Evolutionary conservation across 2,113 vertebrate species (phyloP).

Genomic region (Oriolus oriolus): DNA sequence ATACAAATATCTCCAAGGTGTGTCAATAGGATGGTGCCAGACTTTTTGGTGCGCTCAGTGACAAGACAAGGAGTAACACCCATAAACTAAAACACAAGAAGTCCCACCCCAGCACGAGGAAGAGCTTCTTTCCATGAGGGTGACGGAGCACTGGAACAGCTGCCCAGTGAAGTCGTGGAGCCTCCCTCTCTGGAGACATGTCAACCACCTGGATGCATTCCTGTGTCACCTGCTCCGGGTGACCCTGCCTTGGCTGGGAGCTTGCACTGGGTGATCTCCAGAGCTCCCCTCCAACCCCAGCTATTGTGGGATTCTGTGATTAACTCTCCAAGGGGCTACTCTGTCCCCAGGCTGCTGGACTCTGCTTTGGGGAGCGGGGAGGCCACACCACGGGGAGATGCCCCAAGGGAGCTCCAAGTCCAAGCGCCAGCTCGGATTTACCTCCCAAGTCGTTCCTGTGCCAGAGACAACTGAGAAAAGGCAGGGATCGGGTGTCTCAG

Average conservation of each 20-base stretch:
- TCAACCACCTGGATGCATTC: too few species aligned
- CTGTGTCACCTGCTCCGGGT: background rate
- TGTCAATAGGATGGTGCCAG: background rate
- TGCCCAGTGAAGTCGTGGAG: background rate
- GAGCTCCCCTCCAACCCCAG: background rate
- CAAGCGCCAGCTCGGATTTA: background rate
- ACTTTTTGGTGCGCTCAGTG: background rate
- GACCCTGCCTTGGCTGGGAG: background rate
- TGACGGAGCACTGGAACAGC: background rate
- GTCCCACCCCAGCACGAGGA: background rate
- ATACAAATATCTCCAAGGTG: background rate
- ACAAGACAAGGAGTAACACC: background rate
- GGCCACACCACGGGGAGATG: background rate
- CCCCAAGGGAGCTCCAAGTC: background rate
- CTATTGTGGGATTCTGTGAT: too few species aligned
- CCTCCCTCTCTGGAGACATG: background rate
- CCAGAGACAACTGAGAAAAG: background rate
- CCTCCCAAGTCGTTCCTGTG: background rate
- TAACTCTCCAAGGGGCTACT: background rate
- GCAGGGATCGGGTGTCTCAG: background rate
- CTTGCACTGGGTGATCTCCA: background rate
- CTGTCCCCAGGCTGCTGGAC: background rate
- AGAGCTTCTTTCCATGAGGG: background rate
- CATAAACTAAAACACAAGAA: background rate
- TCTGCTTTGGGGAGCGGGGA: background rate